A percentile compares a stretch with the other conserved stretches of the same genome.
Evolutionary conservation across 2,888 invertebrate species (phyloP).

Genomic region (Oeneis ivallda): DNA sequence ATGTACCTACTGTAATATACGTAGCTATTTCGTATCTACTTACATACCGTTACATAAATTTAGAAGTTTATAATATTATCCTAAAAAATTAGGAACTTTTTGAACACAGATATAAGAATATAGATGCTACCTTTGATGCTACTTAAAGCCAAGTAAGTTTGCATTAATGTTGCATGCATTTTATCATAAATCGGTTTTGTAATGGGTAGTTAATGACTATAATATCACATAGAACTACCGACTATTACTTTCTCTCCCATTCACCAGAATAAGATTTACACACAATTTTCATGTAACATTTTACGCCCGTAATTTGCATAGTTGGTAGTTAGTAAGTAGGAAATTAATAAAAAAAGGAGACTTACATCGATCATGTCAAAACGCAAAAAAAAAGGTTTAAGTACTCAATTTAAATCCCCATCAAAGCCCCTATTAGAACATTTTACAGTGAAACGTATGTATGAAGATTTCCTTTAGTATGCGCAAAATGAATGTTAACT

Average conservation of each 20-base stretch:
- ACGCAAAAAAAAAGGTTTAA: neutral
- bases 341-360: no score
- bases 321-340: no score
- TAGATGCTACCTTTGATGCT: no score
- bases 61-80: no score
- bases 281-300: neutral
- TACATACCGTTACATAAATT: no score
- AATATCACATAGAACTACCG: neutral
- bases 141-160: no score
- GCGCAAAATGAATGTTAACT: neutral
- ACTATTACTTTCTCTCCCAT: slow-evolving; percentile 9
- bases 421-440: neutral
- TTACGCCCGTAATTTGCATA: no score
- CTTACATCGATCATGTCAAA: no score
- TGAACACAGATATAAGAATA: no score
- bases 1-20: no score
- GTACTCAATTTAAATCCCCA: neutral
- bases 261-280: slow-evolving; percentile 1
- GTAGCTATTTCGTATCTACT: no score
- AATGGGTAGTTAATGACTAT: neutral
- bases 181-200: neutral
- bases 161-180: neutral
- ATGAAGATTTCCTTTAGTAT: neutral
- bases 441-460: neutral
- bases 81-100: no score